Evolutionary conservation across 2,113 vertebrate species (phyloP).

Genomic region (Scophthalmus maximus): DNA sequence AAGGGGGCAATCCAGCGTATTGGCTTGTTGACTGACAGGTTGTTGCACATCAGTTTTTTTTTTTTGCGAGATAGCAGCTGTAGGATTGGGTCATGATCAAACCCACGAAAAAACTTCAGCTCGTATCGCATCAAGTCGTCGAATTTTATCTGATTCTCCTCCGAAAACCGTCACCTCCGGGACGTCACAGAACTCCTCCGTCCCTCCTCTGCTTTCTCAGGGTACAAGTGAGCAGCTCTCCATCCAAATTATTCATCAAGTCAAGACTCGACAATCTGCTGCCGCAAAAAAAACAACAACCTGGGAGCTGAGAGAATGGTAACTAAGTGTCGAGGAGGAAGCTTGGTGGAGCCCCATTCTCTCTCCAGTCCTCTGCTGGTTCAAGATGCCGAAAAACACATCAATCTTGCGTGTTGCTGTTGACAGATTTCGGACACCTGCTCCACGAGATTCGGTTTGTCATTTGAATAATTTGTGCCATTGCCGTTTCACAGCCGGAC

Average conservation of each 20-base stretch:
- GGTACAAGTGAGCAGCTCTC: conserved; percentile 1
- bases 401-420: conserved; percentile 53
- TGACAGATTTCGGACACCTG: conserved; percentile 53
- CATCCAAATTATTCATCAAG: conserved; percentile 57
- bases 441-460: conserved; percentile 35
- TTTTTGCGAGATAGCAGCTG: not conserved
- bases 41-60: conserved; percentile 23
- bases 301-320: conserved; percentile 35
- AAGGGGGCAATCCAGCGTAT: conserved; percentile 23
- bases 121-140: not conserved
- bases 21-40: conserved; percentile 55
- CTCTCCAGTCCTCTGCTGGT: conserved; percentile 13
- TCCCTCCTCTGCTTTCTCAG: conserved; percentile 1
- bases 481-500: conserved; percentile 31
- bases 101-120: conserved; percentile 19
- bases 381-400: conserved; percentile 28
- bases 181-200: not conserved
- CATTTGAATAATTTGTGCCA: conserved; percentile 70
- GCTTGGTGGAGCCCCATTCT: conserved; percentile 3
- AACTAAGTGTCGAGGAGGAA: conserved; percentile 42
- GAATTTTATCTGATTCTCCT: conserved; percentile 14
- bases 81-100: conserved; percentile 51
- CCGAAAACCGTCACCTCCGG: not conserved
- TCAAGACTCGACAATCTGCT: conserved; percentile 14
- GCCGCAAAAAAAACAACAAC: conserved; percentile 16